Conservation (phyloP, 2,797 vertebrate species). For the Enteromius viviparus region DNA sequence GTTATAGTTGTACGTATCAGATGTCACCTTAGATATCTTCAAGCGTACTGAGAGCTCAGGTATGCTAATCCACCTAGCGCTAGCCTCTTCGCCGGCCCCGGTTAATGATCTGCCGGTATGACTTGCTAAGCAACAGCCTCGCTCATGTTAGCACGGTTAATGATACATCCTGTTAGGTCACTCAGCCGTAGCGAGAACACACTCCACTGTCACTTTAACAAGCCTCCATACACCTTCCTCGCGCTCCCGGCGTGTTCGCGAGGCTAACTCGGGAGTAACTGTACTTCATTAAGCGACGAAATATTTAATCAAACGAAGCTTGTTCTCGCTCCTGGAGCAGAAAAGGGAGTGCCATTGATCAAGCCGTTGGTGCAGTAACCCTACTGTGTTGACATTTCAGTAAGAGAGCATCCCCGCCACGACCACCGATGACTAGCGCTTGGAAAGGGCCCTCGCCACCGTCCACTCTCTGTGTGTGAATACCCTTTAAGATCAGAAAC, state of each 20-base stretch:
- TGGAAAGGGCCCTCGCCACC: slow-evolving; percentile 26
- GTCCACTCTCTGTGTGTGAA: slow-evolving; percentile 15
- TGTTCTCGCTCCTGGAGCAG: slow-evolving; percentile 56
- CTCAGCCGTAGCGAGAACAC: slow-evolving; percentile 39
- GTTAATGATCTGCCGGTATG: slow-evolving; percentile 51
- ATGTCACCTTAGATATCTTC: slow-evolving; percentile 27
- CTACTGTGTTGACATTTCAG: slow-evolving; percentile 76
- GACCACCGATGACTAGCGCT: slow-evolving; percentile 19
- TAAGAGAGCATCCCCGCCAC: slow-evolving; percentile 70
- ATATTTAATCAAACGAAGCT: slow-evolving; percentile 76
- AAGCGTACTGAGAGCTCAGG: not conserved
- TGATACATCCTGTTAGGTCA: slow-evolving; percentile 52
- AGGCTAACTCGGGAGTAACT: slow-evolving; percentile 70
- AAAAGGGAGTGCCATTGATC: slow-evolving; percentile 74
- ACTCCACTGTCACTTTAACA: slow-evolving; percentile 39
- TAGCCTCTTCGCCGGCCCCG: slow-evolving; percentile 18
- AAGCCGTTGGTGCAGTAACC: slow-evolving; percentile 71
- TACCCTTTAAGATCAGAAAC: slow-evolving; percentile 37
- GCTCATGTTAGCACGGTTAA: slow-evolving; percentile 46
- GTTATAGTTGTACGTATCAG: not conserved
- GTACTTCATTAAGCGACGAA: slow-evolving; percentile 75
- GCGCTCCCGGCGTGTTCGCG: slow-evolving; percentile 54
- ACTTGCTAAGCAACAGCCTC: slow-evolving; percentile 33
- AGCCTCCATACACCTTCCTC: slow-evolving; percentile 37
- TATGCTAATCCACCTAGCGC: slow-evolving; percentile 19